Conservation (phyloP, 2,888 invertebrate genomes). For the Lasioglossum malachurum region DNA sequence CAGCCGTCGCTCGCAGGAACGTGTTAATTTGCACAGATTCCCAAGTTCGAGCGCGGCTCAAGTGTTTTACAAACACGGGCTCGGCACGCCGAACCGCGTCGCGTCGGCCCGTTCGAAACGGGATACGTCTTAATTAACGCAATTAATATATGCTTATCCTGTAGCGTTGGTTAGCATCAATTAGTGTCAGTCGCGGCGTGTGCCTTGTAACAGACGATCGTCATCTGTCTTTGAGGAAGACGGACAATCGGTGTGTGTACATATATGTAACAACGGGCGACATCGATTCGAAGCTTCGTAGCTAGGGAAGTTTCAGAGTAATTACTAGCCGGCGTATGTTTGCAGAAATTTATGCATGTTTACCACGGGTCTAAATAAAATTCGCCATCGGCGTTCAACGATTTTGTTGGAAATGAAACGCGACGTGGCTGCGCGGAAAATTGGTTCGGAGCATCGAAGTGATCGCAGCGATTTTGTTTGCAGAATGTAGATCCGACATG, state of each 20-base stretch:
- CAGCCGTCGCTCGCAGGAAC: not conserved
- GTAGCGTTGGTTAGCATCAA: slow-evolving; percentile 43
- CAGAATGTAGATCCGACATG: not conserved
- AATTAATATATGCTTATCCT: slow-evolving; percentile 4
- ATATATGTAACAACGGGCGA: not conserved
- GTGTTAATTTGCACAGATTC: not conserved
- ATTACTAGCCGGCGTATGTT: not conserved
- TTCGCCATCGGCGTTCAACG: not conserved
- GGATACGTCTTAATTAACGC: slow-evolving; percentile 9
- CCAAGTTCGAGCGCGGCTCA: not conserved
- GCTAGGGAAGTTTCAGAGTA: not conserved
- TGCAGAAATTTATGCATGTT: not conserved
- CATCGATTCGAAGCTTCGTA: slow-evolving; percentile 6
- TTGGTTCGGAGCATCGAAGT: not conserved
- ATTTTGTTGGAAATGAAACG: not conserved
- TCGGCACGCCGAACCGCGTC: not conserved
- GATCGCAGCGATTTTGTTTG: not conserved
- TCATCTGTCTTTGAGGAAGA: slow-evolving; percentile 31
- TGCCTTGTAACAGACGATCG: slow-evolving; percentile 15
- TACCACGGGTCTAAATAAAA: not conserved
- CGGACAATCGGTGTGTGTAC: not conserved
- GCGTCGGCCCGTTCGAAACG: not conserved
- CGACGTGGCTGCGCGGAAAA: not conserved
- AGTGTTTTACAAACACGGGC: slow-evolving; percentile 1
- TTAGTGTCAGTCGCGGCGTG: slow-evolving; percentile 34